A percentile compares a stretch with the other conserved stretches of the same genome.
Conservation (phyloP, 1,140 invertebrate genomes). For the Paraescarpia echinospica region DNA sequence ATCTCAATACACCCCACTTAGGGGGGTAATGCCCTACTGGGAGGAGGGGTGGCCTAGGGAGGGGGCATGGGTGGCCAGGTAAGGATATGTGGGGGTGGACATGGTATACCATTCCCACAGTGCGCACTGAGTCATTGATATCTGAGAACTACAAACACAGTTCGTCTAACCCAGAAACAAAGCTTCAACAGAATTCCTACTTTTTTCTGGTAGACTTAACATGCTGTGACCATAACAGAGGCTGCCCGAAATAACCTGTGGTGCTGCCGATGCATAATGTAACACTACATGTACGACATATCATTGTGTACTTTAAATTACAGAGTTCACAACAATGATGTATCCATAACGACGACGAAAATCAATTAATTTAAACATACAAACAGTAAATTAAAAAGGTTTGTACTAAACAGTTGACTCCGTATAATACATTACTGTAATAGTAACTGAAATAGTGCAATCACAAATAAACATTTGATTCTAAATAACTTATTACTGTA, state of each 20-base stretch:
- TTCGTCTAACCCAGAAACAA: background rate
- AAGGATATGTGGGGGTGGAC: background rate
- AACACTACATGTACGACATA: too few species aligned
- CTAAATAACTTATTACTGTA: too few species aligned
- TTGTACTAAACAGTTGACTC: background rate
- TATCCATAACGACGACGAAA: too few species aligned
- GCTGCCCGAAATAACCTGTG: too few species aligned
- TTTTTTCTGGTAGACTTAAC: too few species aligned
- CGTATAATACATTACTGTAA: background rate
- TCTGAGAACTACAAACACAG: background rate
- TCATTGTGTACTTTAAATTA: too few species aligned
- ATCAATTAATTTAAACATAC: too few species aligned
- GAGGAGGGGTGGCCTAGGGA: background rate
- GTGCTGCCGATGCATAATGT: too few species aligned
- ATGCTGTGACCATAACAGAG: too few species aligned
- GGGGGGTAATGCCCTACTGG: background rate
- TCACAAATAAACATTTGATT: too few species aligned
- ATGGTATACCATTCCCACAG: too few species aligned
- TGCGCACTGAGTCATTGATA: background rate
- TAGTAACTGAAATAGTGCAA: background rate
- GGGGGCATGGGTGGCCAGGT: background rate
- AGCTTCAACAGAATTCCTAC: background rate
- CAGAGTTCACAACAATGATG: too few species aligned
- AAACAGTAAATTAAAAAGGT: background rate
- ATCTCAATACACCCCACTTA: background rate